A percentile compares a stretch with the other conserved stretches of the same genome.
Evolutionary conservation across 2,888 invertebrate genomes (phyloP).

Genomic region (Lymantria dispar): DNA sequence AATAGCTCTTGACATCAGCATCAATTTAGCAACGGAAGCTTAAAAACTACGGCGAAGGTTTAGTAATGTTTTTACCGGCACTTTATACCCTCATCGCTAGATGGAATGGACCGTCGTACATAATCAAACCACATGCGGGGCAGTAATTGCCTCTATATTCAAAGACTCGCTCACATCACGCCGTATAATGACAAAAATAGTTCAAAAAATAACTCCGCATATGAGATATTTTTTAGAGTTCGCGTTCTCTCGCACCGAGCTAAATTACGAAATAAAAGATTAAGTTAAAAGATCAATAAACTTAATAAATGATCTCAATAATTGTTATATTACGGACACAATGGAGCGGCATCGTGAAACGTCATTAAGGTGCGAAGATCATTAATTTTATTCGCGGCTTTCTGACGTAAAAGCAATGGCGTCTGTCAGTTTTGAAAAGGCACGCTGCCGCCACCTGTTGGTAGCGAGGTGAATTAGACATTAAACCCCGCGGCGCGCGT

Average conservation of each 20-base stretch:
- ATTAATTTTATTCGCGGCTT: slow-evolving; percentile 82
- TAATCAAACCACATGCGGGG: slow-evolving; percentile 82
- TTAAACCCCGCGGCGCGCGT: slow-evolving; percentile 69
- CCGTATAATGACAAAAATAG: slow-evolving; percentile 83
- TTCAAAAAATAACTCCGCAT: slow-evolving; percentile 79
- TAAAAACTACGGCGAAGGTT: slow-evolving; percentile 67
- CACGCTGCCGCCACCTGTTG: slow-evolving; percentile 79
- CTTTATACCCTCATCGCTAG: slow-evolving; percentile 69
- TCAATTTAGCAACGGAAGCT: slow-evolving; percentile 80
- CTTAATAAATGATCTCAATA: slow-evolving; percentile 83
- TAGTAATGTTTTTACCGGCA: slow-evolving; percentile 72
- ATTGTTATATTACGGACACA: slow-evolving; percentile 82
- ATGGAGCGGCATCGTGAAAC: slow-evolving; percentile 81
- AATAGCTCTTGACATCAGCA: slow-evolving; percentile 66
- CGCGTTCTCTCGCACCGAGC: slow-evolving; percentile 76
- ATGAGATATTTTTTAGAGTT: slow-evolving; percentile 79
- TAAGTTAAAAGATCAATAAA: slow-evolving; percentile 83
- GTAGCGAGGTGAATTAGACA: slow-evolving; percentile 79
- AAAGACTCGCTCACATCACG: slow-evolving; percentile 80
- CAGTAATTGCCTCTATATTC: slow-evolving; percentile 81
- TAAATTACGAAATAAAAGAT: slow-evolving; percentile 83
- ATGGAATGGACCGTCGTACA: slow-evolving; percentile 73
- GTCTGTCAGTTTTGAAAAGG: slow-evolving; percentile 81
- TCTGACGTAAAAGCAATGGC: slow-evolving; percentile 80
- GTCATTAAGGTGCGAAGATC: slow-evolving; percentile 82